Evolutionary conservation across 1,140 invertebrate species (phyloP), one percentile per base, ranked within the genome.

Genomic region (Drosophila erecta): DNA sequence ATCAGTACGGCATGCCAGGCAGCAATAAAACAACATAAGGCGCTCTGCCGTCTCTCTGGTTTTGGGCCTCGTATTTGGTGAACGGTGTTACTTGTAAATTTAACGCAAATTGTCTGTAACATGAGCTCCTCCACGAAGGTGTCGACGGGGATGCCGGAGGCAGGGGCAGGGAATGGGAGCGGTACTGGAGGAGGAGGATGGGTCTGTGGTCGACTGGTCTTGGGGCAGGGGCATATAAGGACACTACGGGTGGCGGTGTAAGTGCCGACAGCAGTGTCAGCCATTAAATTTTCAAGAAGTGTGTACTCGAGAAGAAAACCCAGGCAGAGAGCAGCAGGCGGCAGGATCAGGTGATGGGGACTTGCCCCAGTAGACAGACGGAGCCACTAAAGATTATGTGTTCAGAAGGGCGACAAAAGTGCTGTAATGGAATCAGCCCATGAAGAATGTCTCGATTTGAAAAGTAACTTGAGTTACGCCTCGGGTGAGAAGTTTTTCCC

Each of bases 81-180:
- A 81, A 43, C 79, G 70, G 46, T 74, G 64, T 79, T 81, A 76
- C 79, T 89, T 87, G 79, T 87, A 84, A 87, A 87, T 89, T 89
- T 87, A 84, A 87, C 84, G 84, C 72, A 87, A 87, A 87, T 89
- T 89, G 84, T 89, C 83, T 86, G 83, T 83, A 86, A 87, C 83
- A 89, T 79, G 79, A 89, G 83, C 76, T 67, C 61, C 50, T 67
- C 62, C 79, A 61, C 58, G 65, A 62, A 72, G 83, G 79, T 79
- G 79, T 59, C 54, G n/a, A 14, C 33, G 55, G 40, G 55, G 15
- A 40, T 47, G 24, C 11, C 27, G 38, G 27, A 8, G 17, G 17
- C 27, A 8, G 27, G 27, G 7, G 35, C 15, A 8, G 38, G 27
- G 44, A 20, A n/a, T 15, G 27, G 58, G 27, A 50, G n/a, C 35